phyloP scores from a whole-genome alignment of 2,113 vertebrate species.

The Triplophysa dalaica region DNA sequence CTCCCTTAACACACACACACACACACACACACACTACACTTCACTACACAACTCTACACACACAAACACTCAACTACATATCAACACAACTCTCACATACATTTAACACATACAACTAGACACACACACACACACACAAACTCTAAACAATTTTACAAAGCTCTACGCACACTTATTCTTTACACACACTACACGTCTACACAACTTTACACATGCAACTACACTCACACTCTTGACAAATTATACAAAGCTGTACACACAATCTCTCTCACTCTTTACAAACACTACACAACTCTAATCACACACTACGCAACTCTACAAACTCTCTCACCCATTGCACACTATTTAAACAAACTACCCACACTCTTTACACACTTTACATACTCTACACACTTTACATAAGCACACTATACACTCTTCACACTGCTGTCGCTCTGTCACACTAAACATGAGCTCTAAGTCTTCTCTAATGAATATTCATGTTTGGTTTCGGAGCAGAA shows the following conservation, averaged over 20 bases:
- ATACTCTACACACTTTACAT: not conserved
- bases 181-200: not conserved
- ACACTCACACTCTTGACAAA: too few species aligned
- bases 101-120: not conserved
- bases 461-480: not conserved
- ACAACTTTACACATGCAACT: not conserved
- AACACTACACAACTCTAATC: not conserved
- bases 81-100: not conserved
- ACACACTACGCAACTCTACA: constrained; percentile 1
- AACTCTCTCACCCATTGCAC: too few species aligned
- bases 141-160: not conserved
- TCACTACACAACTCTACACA: too few species aligned
- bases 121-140: not conserved
- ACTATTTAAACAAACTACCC: not conserved
- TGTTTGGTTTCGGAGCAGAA: constrained; percentile 71
- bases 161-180: too few species aligned
- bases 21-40: not conserved
- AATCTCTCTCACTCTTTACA: not conserved
- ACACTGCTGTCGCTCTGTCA: too few species aligned
- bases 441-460: not conserved
- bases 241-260: not conserved
- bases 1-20: too few species aligned
- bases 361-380: too few species aligned
- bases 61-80: not conserved
- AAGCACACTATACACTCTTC: too few species aligned